These are phyloP conservation scores for Odocoileus hemionus DNA, from an alignment of 2,113 vertebrate genomes.

Conservation along the genomic window DNA sequence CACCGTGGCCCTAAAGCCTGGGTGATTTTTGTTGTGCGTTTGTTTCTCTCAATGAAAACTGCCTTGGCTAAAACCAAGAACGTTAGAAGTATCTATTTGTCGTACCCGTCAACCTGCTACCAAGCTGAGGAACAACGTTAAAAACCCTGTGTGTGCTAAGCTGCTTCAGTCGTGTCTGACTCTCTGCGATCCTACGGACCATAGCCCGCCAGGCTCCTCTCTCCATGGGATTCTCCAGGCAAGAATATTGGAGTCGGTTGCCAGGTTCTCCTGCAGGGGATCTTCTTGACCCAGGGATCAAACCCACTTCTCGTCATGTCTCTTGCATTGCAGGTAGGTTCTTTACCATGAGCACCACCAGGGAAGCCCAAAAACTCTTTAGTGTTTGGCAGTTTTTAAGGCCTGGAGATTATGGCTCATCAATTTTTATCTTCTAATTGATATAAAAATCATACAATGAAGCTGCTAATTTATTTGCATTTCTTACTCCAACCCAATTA, in stretches of 20 bases:
- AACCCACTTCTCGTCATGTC: background rate
- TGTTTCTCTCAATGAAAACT: background rate
- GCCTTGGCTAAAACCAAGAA: background rate
- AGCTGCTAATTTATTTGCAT: background rate
- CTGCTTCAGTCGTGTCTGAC: background rate
- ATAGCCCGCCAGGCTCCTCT: background rate
- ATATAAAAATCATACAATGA: background rate
- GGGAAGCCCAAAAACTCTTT: rapidly evolving
- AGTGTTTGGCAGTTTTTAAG: background rate
- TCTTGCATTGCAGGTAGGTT: background rate
- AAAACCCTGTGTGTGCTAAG: background rate
- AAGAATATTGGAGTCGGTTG: background rate
- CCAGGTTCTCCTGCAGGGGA: background rate
- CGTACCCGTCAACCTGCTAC: too few species aligned
- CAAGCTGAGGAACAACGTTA: rapidly evolving
- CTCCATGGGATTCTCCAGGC: background rate
- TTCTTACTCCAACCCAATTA: background rate
- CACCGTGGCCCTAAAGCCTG: background rate
- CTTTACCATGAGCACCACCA: background rate
- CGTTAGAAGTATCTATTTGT: background rate
- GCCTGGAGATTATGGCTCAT: background rate
- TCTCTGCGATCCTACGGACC: rapidly evolving
- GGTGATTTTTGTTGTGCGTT: background rate
- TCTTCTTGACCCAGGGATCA: background rate
- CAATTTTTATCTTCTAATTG: background rate